Base-by-base conservation (phyloP, 1,140 invertebrate genomes). In the Drosophila arawakana region DNA sequence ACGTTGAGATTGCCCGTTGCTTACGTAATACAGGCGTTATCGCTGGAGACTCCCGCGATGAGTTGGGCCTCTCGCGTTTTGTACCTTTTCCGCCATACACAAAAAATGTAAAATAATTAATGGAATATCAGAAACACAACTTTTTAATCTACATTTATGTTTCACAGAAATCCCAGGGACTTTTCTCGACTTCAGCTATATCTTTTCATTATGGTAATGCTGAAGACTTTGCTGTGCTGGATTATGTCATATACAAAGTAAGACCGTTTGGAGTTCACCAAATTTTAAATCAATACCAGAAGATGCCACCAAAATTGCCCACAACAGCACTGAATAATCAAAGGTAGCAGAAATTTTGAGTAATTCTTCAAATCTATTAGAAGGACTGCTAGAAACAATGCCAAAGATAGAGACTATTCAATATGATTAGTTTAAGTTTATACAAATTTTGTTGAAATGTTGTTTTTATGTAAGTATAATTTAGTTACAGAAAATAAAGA, bases 231-330 rank as follows among this genome's bases (percentile, higher is more conserved):
- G 99, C 99, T 91, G 96, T 98, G 3, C 91, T 99, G 18, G 98
- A 99, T 71, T 99, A 99, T 92, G 93, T 99, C 10, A 96, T 99
- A 73, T 99, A 99, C 92, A 98, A 98, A 91, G 93, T 99, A 37
- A 94, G 96, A 62, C 97, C 97, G 0, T 98, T 96, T 91, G 97
- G 97, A 41, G 95, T 96, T 10, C 37, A 21, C 7, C 57, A 25
- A 7, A 13, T 0, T 4, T 21, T 13, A 8, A 44, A 61, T 10
- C 4, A 47, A 3, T 11, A 37, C 18, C 44, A 39, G 49, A 11
- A 8, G 18, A 11, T 5, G 37, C 34, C 7, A 21, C n/a, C 10
- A 55, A 62, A 49, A 11, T 57, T 11, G 18, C 10, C 6, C 10
- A 59, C 25, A 6, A 30, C 25, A 5, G 3, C 25, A 6, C 6